Evolutionary conservation across 37 sponge, comb jelly and placozoan genomes (phyloP), one percentile per base, ranked within the genome.

Genomic region (Ephydatia muelleri): DNA sequence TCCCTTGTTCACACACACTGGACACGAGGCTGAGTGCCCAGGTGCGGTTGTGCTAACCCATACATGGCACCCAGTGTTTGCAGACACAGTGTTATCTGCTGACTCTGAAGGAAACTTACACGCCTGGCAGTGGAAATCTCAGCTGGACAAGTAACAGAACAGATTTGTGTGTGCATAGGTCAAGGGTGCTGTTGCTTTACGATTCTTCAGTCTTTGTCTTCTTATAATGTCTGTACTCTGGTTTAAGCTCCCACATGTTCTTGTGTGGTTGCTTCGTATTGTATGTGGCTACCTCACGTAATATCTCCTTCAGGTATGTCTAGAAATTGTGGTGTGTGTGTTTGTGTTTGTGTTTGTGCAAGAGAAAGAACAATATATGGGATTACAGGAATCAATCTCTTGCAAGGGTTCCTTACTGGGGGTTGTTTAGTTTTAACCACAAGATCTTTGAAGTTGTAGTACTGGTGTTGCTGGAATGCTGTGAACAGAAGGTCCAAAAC

Each of bases 171-270:
- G 57, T 57, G 57, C 6, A 57, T 57, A 21, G 9, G 57, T 57
- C 57, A 57, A 1, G 12, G 25, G 16, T 81, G 68, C 39, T 14
- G 19, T 21, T 40, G 5, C 25, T 35, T 67, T 36, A 82, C 25
- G 82, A 65, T 43, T 37, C 38, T 39, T 69, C 47, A 37, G 70
- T 26, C 32, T 43, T 38, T 83, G 49, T 57, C 38, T 75, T 77
- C 0, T 74, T 27, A 39, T 89, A 83, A 43, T 86, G 86, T 71
- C 85, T 78, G 85, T 90, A 98, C 66, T 95, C 96, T 64, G 93
- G 91, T 40, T 99, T 99, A 12, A 99, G 85, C 31, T 99, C 94
- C 96, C 97, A 99, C 89, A 89, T 97, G 94, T 99, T 93, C 85
- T 95, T 96, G 80, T 97, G 94, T 23, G 97, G 99, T 64, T 82